phyloP scores from a whole-genome alignment of 64 coral and sea anemone genomes.

The Montipora efflorescens region DNA sequence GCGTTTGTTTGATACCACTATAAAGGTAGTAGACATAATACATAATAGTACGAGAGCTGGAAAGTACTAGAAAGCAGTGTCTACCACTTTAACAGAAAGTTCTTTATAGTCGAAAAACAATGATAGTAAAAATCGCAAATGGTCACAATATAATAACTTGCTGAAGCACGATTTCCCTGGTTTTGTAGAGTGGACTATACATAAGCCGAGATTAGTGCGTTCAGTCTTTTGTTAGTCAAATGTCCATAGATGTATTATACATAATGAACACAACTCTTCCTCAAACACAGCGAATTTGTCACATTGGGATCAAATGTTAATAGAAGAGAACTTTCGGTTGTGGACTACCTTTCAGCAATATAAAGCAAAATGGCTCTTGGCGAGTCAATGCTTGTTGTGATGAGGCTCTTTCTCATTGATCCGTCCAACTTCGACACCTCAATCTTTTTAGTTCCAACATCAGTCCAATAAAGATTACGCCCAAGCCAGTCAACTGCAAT shows the following conservation, averaged over 20 bases:
- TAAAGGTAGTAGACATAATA: background rate
- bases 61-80: background rate
- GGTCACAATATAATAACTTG: too few species aligned
- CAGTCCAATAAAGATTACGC: conserved; percentile 78
- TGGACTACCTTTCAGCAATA: conserved; percentile 56
- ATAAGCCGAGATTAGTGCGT: too few species aligned
- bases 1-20: background rate
- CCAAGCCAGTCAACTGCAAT: conserved; percentile 63
- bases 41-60: background rate
- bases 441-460: conserved; percentile 68
- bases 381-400: conserved; percentile 57
- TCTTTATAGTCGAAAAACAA: too few species aligned
- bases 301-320: too few species aligned
- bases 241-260: too few species aligned
- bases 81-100: background rate
- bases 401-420: conserved; percentile 42
- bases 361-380: conserved; percentile 72
- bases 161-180: too few species aligned
- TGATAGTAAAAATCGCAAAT: too few species aligned
- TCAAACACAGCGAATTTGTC: too few species aligned
- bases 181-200: too few species aligned
- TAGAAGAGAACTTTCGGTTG: background rate
- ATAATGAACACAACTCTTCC: too few species aligned
- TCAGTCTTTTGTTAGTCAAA: too few species aligned
- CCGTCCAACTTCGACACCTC: conserved; percentile 72